A percentile compares a stretch with the other conserved stretches of the same genome.
These are phyloP conservation scores for Myotis yumanensis DNA, from an alignment of 2,113 vertebrate species.

Conservation along the genomic window DNA sequence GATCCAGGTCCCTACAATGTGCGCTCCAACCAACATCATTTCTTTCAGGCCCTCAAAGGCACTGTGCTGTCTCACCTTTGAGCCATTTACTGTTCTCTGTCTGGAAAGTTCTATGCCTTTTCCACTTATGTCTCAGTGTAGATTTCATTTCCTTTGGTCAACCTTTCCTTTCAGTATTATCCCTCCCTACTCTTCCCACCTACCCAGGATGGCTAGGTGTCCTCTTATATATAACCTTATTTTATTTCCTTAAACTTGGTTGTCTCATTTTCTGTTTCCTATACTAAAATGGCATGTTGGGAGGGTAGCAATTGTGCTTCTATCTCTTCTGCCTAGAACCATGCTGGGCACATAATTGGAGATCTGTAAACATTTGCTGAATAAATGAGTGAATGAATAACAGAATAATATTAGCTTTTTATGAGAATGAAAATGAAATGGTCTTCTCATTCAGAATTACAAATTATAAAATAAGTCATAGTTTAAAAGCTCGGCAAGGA, in stretches of 20 bases:
- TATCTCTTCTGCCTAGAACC: background rate
- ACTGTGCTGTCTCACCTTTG: background rate
- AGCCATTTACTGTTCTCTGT: background rate
- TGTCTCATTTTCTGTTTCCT: slow-evolving; percentile 14
- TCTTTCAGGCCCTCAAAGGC: background rate
- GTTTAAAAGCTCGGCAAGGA: slow-evolving; percentile 15
- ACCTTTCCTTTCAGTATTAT: background rate
- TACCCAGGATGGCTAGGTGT: background rate
- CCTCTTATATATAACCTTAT: background rate
- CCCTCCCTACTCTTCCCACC: background rate
- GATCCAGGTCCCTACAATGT: background rate
- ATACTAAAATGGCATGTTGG: too few species aligned
- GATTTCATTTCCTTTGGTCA: background rate
- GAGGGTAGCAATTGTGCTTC: background rate
- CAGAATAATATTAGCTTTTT: background rate
- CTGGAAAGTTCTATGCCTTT: background rate
- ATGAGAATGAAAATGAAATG: slow-evolving; percentile 39
- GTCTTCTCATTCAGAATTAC: background rate
- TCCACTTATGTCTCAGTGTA: background rate
- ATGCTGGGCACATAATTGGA: background rate
- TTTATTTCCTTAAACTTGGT: background rate
- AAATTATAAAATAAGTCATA: slow-evolving; percentile 41
- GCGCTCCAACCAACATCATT: background rate
- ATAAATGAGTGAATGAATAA: background rate
- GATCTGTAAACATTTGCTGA: slow-evolving; percentile 28